Conservation (phyloP, 2,888 invertebrate species). For the Trichacis sp. region DNA sequence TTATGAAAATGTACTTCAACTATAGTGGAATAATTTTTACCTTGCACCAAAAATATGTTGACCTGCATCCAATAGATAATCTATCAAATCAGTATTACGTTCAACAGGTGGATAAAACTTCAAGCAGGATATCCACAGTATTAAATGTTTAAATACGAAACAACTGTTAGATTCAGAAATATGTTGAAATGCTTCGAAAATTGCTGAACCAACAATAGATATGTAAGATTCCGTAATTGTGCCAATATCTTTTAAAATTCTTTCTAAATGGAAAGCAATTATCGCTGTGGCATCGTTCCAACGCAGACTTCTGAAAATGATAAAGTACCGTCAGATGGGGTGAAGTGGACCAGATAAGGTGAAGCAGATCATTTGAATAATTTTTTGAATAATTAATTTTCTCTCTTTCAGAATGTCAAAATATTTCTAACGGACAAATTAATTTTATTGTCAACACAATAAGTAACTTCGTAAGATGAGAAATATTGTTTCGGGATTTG, state of each 20-base stretch:
- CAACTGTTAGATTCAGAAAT: conserved; percentile 37
- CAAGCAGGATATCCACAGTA: conserved; percentile 57
- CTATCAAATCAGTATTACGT: conserved; percentile 47
- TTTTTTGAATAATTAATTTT: no score
- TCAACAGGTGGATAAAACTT: conserved; percentile 56
- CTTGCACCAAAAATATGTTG: conserved; percentile 55
- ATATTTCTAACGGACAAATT: no score
- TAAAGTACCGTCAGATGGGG: no score
- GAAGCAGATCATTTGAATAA: no score
- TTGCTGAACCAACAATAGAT: conserved; percentile 48
- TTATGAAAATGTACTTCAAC: no score
- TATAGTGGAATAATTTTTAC: no score
- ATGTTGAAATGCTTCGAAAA: conserved; percentile 53
- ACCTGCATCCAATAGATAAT: conserved; percentile 56
- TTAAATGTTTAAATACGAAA: conserved; percentile 54
- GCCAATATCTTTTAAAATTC: conserved; percentile 48
- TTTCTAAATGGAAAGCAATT: conserved; percentile 55
- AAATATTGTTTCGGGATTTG: no score
- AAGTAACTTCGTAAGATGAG: no score
- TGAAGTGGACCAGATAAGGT: no score
- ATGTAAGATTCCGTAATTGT: conserved; percentile 54
- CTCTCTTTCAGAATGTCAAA: no score
- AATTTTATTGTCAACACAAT: no score
- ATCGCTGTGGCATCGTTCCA: conserved; percentile 54
- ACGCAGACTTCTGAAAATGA: conserved; percentile 49